Percentiles rank a stretch among this genome's conserved stretches.
Conservation (phyloP, 2,113 vertebrate species). For the Eonycteris spelaea region DNA sequence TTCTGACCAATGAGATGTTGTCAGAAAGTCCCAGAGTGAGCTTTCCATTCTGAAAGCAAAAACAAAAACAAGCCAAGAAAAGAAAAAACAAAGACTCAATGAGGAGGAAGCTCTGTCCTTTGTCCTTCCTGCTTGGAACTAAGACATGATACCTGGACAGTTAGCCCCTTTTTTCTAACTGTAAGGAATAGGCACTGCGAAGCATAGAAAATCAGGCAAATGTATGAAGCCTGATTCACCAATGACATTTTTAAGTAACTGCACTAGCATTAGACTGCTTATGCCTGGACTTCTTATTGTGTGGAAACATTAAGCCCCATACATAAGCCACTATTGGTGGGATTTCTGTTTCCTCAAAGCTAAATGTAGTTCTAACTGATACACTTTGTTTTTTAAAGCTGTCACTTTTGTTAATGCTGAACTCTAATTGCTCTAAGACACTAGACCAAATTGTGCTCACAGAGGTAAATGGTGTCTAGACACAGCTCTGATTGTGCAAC, state of each 20-base stretch:
- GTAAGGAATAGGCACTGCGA: not conserved
- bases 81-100: not conserved
- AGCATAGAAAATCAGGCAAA: not conserved
- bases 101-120: not conserved
- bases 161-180: not conserved
- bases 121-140: not conserved
- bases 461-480: not conserved
- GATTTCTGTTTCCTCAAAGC: not conserved
- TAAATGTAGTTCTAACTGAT: not conserved
- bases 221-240: not conserved
- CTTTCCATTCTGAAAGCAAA: not conserved
- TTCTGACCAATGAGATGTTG: not conserved
- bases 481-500: not conserved
- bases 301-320: not conserved
- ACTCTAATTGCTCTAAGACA: not conserved
- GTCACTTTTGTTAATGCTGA: not conserved
- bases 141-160: not conserved
- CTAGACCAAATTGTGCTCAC: not conserved
- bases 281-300: not conserved
- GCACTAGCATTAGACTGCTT: accelerated
- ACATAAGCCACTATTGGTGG: not conserved
- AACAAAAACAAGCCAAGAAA: not conserved
- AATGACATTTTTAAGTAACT: not conserved
- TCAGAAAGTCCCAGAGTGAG: not conserved
- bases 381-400: not conserved